These are phyloP conservation scores for Sturnus vulgaris DNA, from an alignment of 2,113 vertebrate genomes.

Conservation along the genomic window DNA sequence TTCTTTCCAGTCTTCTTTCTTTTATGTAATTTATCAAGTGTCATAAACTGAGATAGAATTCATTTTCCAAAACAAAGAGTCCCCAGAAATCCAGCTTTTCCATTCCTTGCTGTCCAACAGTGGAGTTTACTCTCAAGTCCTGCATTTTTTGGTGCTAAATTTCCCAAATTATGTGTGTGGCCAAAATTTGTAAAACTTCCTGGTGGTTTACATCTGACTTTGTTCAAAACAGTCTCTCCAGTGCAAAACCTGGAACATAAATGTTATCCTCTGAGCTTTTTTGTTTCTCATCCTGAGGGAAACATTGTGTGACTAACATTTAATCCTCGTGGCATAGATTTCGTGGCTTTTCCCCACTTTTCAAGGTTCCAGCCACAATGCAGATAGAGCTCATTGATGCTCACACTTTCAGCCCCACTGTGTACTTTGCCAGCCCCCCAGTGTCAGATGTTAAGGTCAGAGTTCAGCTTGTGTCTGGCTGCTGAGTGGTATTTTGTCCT, in stretches of 20 bases:
- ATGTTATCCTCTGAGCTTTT: not conserved
- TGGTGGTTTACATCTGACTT: not conserved
- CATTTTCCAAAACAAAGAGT: not conserved
- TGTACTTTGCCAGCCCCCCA: not conserved
- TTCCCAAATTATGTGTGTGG: not conserved
- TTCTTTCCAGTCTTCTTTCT: not conserved
- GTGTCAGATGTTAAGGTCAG: constrained; percentile 5
- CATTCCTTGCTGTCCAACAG: not conserved
- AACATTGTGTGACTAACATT: not conserved
- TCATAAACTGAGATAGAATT: not conserved
- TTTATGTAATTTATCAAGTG: not conserved
- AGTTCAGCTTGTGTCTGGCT: constrained; percentile 31
- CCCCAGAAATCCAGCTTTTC: not conserved
- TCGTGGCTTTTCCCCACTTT: not conserved
- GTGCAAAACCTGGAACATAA: not conserved
- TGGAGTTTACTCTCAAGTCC: not conserved
- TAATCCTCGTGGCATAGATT: not conserved
- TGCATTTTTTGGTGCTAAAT: not conserved
- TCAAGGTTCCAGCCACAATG: not conserved
- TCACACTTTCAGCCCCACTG: not conserved
- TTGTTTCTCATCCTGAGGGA: not conserved
- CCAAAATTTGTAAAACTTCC: not conserved
- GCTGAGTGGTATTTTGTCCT: constrained; percentile 16
- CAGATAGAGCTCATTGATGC: not conserved
- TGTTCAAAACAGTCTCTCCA: not conserved